Percentiles rank a stretch among this genome's conserved stretches.
phyloP scores from a whole-genome alignment of 2,113 vertebrate species.

The Addax nasomaculatus region DNA sequence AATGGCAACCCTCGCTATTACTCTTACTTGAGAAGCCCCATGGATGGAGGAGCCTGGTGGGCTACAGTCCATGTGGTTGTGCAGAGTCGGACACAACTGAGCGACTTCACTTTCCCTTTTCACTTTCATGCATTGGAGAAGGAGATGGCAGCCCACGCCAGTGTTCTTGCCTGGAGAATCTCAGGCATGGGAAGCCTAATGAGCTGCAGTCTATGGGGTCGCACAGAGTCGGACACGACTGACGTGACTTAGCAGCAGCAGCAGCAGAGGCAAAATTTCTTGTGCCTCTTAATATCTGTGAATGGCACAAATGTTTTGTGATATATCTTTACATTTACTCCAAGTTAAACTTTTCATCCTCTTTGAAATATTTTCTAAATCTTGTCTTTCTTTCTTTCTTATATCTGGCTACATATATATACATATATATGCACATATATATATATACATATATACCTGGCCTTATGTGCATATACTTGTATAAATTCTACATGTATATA shows the following conservation, averaged over 20 bases:
- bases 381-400: background rate
- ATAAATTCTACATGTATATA: background rate
- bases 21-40: too few species aligned
- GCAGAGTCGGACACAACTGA: too few species aligned
- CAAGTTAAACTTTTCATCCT: background rate
- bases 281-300: background rate
- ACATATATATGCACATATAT: background rate
- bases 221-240: too few species aligned
- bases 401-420: background rate
- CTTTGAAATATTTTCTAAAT: background rate
- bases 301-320: background rate
- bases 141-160: too few species aligned
- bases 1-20: too few species aligned
- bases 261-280: background rate
- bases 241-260: too few species aligned
- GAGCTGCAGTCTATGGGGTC: too few species aligned
- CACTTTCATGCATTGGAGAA: too few species aligned
- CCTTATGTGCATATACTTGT: background rate
- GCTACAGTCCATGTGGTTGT: fast-evolving
- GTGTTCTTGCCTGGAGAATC: too few species aligned
- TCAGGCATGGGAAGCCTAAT: too few species aligned
- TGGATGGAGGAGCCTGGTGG: too few species aligned
- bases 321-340: background rate
- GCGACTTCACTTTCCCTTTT: too few species aligned
- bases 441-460: background rate